A percentile compares a stretch with the other conserved stretches of the same genome.
phyloP scores from a whole-genome alignment of 2,888 invertebrate genomes.

The Agrochola circellaris region DNA sequence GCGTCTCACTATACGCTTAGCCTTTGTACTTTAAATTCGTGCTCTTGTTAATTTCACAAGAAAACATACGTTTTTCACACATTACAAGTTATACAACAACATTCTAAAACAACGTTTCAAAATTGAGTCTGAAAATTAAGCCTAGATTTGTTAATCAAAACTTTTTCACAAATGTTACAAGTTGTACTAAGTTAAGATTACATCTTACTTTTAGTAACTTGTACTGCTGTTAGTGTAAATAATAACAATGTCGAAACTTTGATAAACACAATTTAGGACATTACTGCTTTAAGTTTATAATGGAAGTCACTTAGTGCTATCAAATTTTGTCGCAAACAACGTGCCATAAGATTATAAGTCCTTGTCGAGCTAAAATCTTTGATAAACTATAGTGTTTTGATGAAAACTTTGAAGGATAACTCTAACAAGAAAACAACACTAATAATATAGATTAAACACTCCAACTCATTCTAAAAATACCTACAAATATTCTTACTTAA shows the following conservation, averaged over 20 bases:
- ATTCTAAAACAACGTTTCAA: neutral
- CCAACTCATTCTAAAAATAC: neutral
- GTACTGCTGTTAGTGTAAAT: slow-evolving; percentile 21
- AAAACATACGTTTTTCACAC: neutral
- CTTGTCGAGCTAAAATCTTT: neutral
- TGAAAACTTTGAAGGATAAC: neutral
- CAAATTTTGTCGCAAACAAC: slow-evolving; percentile 14
- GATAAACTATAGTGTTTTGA: neutral
- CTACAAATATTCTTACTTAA: neutral
- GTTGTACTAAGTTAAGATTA: slow-evolving; percentile 27
- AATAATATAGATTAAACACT: too few species aligned
- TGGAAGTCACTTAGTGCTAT: slow-evolving; percentile 11
- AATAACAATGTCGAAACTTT: slow-evolving; percentile 47
- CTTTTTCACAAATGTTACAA: slow-evolving; percentile 34
- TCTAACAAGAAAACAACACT: neutral
- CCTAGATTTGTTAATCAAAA: slow-evolving; percentile 42
- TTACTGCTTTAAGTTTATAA: slow-evolving; percentile 30
- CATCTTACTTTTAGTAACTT: slow-evolving; percentile 19
- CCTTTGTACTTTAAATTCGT: neutral
- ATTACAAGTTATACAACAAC: neutral
- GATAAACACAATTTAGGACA: slow-evolving; percentile 46
- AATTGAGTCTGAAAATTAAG: slow-evolving; percentile 25
- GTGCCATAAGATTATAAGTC: slow-evolving; percentile 6
- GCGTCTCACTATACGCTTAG: too few species aligned
- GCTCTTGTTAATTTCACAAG: neutral